Evolutionary conservation across 30 jellyfish, hydroid and myxozoan species (phyloP), one percentile per base, ranked within the genome.

Genomic region (Nemopilema nomurai): DNA sequence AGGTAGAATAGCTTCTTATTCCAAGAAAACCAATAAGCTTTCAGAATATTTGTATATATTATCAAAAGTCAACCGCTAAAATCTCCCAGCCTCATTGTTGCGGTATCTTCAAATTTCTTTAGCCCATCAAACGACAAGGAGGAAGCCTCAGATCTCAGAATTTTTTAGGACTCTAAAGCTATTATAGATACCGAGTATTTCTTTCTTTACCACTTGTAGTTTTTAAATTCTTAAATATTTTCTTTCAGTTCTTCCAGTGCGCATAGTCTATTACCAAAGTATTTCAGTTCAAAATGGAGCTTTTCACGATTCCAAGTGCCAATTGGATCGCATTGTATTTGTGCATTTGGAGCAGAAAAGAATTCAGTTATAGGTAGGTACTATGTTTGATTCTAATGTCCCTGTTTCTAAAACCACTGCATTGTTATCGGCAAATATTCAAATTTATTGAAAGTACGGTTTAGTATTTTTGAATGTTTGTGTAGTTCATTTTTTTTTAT

Each of bases 251-350:
- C 82, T 22, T 87, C 96, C 28, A 84, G 82, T 17, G 96, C 96
- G 23, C 96, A 76, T 51, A 82, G 97, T 31, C 95, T 94, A 8
- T 95, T 94, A 0, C 99, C 99, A 53, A 94, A 94, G 65, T 94
- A 94, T 72, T 94, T 94, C 86, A 94, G 97, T 77, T 94, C 99
- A 69, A 94, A 94, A 57, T 88, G 97, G 97, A 94, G 99, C 71
- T 94, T 94, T 77, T 94, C 99, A 28, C 69, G 99, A 67, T 94
- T 94, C 80, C 99, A 94, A 76, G 99, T 94, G 23, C 99, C 99
- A 49, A 86, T 90, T 70, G 96, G 97, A 1, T 90, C 97, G 20
- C 99, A 94, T 41, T 94, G 99, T 52, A 94, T 94, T 1, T 94
- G 99, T 70, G 99, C 99, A 6, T 94, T 94, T 77, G 99, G 99